A percentile compares a stretch with the other conserved stretches of the same genome.
These are phyloP conservation scores for Platorchestia sp. DNA, from an alignment of 1,140 invertebrate genomes.

Conservation along the genomic window DNA sequence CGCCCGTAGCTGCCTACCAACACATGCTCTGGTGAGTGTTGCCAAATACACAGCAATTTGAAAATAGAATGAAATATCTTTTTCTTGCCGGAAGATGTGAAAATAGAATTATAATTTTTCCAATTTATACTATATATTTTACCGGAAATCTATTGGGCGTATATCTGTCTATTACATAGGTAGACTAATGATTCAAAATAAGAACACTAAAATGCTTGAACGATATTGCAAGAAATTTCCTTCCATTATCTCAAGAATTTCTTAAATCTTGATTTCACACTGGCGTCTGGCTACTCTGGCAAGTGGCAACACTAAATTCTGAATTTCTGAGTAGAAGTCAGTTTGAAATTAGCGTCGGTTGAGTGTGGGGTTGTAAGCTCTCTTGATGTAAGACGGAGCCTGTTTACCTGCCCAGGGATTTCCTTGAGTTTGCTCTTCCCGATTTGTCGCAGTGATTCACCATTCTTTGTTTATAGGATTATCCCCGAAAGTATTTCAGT, in stretches of 20 bases:
- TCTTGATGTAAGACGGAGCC: not conserved
- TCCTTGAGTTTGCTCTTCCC: slow-evolving; percentile 37
- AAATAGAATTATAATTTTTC: not conserved
- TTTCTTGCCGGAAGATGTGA: not conserved
- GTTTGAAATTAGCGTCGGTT: not conserved
- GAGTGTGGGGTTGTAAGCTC: not conserved
- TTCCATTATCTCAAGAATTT: not conserved
- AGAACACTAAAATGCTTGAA: not conserved
- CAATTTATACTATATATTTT: not conserved
- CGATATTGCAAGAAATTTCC: not conserved
- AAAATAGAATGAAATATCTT: not conserved
- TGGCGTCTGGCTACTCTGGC: not conserved
- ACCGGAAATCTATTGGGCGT: not conserved
- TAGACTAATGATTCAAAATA: not conserved
- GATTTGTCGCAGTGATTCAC: slow-evolving; percentile 22
- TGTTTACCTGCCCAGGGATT: slow-evolving; percentile 28
- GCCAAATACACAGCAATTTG: not conserved
- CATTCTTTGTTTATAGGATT: not conserved
- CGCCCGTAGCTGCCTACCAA: not conserved
- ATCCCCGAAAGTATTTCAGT: not conserved
- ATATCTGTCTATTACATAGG: not conserved
- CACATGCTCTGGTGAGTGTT: not conserved
- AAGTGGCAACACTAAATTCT: not conserved
- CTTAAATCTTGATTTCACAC: not conserved
- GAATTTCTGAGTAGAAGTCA: not conserved